Evolutionary conservation across 2,888 invertebrate genomes (phyloP).

Genomic region (Caradrina clavipalpis): DNA sequence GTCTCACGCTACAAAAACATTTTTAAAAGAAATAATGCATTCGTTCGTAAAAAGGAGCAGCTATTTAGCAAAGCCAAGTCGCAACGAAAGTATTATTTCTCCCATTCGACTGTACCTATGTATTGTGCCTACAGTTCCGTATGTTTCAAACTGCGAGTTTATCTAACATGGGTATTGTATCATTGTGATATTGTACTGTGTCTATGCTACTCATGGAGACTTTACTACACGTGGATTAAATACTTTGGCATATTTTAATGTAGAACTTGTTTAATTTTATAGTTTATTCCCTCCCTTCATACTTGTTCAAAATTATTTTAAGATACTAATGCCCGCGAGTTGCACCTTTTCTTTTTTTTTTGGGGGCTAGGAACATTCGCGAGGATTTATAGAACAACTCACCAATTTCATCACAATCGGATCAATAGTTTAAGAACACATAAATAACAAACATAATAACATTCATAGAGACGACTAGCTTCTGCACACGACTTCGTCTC

Average conservation of each 20-base stretch:
- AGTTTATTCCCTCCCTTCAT: background rate
- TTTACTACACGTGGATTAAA: conserved; percentile 80
- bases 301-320: too few relatives aligned
- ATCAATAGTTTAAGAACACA: too few relatives aligned
- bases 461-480: too few relatives aligned
- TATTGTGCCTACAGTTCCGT: conserved; percentile 59
- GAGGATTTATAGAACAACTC: too few relatives aligned
- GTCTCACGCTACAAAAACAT: conserved; percentile 15
- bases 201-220: conserved; percentile 67
- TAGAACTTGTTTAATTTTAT: conserved; percentile 73
- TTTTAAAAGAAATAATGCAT: conserved; percentile 25
- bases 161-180: conserved; percentile 73
- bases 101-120: conserved; percentile 1
- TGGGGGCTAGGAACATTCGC: too few relatives aligned
- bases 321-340: too few relatives aligned
- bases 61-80: too few relatives aligned
- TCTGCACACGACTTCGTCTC: too few relatives aligned
- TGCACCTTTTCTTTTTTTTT: too few relatives aligned
- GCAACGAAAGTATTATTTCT: conserved; percentile 15
- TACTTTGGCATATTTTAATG: conserved; percentile 84
- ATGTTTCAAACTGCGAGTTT: conserved; percentile 42
- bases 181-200: conserved; percentile 79
- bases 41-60: conserved; percentile 3
- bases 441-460: too few relatives aligned
- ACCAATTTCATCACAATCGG: too few relatives aligned